A percentile compares a stretch with the other conserved stretches of the same genome.
Conservation (phyloP, 2,888 invertebrate genomes). For the Drosophila mulleri region DNA sequence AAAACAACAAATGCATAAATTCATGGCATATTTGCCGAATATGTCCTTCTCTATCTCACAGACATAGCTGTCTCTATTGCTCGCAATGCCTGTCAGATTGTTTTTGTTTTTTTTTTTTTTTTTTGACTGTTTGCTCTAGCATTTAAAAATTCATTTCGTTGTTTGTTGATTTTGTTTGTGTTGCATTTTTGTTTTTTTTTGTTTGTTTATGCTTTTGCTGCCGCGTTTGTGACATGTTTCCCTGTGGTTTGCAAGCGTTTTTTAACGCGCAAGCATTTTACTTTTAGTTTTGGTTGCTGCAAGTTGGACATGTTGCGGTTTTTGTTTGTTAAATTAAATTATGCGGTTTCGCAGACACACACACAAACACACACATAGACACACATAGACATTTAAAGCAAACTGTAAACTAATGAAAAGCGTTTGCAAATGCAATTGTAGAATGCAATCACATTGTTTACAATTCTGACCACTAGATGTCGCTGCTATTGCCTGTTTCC, state of each 20-base stretch:
- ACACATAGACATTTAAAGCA: constrained; percentile 21
- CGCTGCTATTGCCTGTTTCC: constrained; percentile 27
- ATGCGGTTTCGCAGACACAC: constrained; percentile 56
- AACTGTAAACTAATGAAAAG: constrained; percentile 55
- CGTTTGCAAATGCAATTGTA: constrained; percentile 38
- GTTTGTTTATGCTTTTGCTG: constrained; percentile 18
- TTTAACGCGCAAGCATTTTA: constrained; percentile 37
- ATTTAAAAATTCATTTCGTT: constrained; percentile 51
- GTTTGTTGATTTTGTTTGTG: constrained; percentile 36
- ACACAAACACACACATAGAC: constrained; percentile 1
- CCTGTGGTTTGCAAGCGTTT: constrained; percentile 56
- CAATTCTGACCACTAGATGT: constrained; percentile 35
- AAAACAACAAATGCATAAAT: constrained; percentile 53
- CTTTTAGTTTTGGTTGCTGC: constrained; percentile 32
- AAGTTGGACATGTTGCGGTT: constrained; percentile 69
- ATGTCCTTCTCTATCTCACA: neutral
- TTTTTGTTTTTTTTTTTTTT: neutral
- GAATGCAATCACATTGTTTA: constrained; percentile 52
- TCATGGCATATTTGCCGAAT: constrained; percentile 51
- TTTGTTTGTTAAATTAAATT: constrained; percentile 74
- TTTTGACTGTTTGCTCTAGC: constrained; percentile 35
- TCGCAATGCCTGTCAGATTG: constrained; percentile 1
- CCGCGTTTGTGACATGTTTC: constrained; percentile 70
- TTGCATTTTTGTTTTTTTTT: neutral
- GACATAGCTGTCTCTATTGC: neutral